phyloP scores from a whole-genome alignment of 2,888 invertebrate genomes.

The Sclerodermus sp. region DNA sequence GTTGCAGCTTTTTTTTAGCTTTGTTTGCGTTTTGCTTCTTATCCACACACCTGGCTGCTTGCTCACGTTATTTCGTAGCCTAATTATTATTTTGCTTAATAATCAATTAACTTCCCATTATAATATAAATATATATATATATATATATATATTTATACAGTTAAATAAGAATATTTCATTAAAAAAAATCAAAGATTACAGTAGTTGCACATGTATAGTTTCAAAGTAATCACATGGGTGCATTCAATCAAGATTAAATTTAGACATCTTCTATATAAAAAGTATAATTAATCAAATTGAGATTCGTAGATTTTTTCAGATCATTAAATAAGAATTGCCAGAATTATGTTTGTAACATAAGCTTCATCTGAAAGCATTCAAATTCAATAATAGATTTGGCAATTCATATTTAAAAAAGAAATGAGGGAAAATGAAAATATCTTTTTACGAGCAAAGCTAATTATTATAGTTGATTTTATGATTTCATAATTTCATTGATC shows the following conservation, averaged over 20 bases:
- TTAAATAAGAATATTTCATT: too few relatives aligned
- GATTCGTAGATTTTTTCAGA: conserved; percentile 40
- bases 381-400: conserved; percentile 37
- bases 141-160: too few relatives aligned
- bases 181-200: too few relatives aligned
- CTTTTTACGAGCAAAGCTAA: too few relatives aligned
- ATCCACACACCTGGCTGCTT: background rate
- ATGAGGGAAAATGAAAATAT: conserved; percentile 22
- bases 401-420: conserved; percentile 45
- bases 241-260: background rate
- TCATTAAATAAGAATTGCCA: conserved; percentile 49
- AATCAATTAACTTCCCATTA: too few relatives aligned
- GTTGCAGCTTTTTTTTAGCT: too few relatives aligned
- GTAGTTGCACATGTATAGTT: too few relatives aligned
- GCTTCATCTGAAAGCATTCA: background rate
- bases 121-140: too few relatives aligned
- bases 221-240: background rate
- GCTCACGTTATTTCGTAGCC: background rate
- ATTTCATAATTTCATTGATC: too few relatives aligned
- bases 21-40: background rate
- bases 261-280: background rate
- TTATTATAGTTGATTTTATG: too few relatives aligned
- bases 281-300: background rate
- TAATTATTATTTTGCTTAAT: too few relatives aligned
- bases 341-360: conserved; percentile 15